A percentile compares a stretch with the other conserved stretches of the same genome.
These are phyloP conservation scores for Tachycineta bicolor DNA, from an alignment of 2,113 vertebrate genomes.

Conservation along the genomic window DNA sequence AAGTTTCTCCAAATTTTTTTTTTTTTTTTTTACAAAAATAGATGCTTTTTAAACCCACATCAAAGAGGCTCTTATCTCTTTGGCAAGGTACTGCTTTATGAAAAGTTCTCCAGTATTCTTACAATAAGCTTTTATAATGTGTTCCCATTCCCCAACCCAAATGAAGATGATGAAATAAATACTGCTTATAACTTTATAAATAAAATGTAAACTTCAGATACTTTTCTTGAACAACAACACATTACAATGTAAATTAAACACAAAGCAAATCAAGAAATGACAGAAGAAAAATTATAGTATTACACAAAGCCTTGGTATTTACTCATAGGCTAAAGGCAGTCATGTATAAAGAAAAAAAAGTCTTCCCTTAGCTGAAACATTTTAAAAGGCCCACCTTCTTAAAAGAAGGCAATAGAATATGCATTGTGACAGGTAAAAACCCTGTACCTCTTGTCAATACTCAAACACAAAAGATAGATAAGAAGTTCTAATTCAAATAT, in stretches of 20 bases:
- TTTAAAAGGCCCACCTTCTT: constrained; percentile 87
- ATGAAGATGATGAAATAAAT: constrained; percentile 88
- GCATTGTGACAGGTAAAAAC: constrained; percentile 85
- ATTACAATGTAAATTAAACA: constrained; percentile 79
- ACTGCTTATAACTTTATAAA: constrained; percentile 80
- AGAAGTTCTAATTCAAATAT: constrained; percentile 90
- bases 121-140: constrained; percentile 94
- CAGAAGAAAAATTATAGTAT: constrained; percentile 44
- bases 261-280: constrained; percentile 79
- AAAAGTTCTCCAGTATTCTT: constrained; percentile 94
- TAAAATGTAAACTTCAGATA: constrained; percentile 84
- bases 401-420: constrained; percentile 88
- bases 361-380: constrained; percentile 85
- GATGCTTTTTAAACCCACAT: constrained; percentile 98
- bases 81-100: constrained; percentile 99
- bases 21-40: constrained; percentile 96
- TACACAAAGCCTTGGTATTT: constrained; percentile 85
- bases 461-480: constrained; percentile 90
- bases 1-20: constrained; percentile 98
- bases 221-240: constrained; percentile 72
- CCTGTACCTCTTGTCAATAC: constrained; percentile 86
- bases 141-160: constrained; percentile 87
- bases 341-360: constrained; percentile 80
- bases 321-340: constrained; percentile 84
- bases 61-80: constrained; percentile 99